A percentile compares a stretch with the other conserved stretches of the same genome.
Conservation (phyloP, 53 echinoderm and acorn worm genomes). For the Echinarachnius parma region DNA sequence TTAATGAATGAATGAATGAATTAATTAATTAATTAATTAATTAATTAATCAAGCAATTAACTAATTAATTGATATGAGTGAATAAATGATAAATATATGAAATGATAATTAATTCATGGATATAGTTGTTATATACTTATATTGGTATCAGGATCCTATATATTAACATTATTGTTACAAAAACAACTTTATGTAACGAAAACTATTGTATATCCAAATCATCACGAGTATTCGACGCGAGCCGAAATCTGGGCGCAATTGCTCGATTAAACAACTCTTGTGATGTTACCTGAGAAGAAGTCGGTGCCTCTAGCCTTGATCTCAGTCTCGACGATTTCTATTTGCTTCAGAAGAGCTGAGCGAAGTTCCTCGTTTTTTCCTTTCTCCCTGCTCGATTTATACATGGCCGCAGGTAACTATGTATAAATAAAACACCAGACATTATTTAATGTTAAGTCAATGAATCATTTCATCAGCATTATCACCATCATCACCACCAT, state of each 20-base stretch:
- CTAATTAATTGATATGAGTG: no score
- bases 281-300: conserved; percentile 48
- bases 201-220: neutral
- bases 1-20: no score
- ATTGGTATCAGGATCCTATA: neutral
- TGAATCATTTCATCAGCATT: no score
- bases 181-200: neutral
- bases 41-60: no score
- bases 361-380: conserved; percentile 30
- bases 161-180: neutral
- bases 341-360: conserved; percentile 9
- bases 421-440: no score
- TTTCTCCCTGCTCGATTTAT: conserved; percentile 2
- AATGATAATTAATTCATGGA: neutral
- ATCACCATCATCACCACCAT: no score
- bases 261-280: neutral
- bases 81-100: no score
- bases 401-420: conserved; percentile 1
- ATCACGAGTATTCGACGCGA: no score
- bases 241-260: no score
- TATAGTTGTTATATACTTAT: neutral
- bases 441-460: no score
- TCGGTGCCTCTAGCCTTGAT: conserved; percentile 45
- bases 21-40: no score
- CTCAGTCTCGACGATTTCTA: conserved; percentile 36